Percentiles rank a stretch among this genome's conserved stretches.
Conservation (phyloP, 2,113 vertebrate species). For the Chelonoidis abingdonii region DNA sequence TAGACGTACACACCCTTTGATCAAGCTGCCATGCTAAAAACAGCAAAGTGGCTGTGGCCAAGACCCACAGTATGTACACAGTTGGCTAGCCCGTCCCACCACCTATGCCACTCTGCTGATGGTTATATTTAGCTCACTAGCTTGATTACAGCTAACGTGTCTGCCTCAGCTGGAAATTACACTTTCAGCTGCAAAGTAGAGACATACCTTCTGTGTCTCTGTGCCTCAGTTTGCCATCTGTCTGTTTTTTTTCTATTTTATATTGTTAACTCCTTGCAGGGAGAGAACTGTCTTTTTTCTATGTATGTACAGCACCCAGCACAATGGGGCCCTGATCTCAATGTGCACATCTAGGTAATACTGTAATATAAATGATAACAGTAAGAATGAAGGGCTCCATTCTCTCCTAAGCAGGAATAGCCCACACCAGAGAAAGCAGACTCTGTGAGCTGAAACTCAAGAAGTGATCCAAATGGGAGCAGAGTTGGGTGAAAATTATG, state of each 20-base stretch:
- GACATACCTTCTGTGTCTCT: background rate
- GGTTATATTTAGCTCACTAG: too few species aligned
- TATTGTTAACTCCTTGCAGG: background rate
- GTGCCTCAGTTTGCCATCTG: background rate
- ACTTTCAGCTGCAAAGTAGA: too few species aligned
- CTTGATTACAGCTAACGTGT: too few species aligned
- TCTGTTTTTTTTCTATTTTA: background rate
- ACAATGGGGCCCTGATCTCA: background rate
- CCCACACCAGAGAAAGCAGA: background rate
- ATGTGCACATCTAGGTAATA: background rate
- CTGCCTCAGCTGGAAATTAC: too few species aligned
- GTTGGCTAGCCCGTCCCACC: too few species aligned
- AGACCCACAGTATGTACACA: too few species aligned
- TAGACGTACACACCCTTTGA: too few species aligned
- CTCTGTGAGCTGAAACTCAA: background rate
- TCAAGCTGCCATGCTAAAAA: too few species aligned
- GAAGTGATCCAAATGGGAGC: background rate
- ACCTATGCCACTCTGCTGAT: too few species aligned
- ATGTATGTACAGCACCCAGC: background rate
- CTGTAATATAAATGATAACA: background rate
- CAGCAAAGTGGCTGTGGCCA: too few species aligned
- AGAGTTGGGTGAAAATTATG: background rate
- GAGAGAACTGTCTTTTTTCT: background rate
- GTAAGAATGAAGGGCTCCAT: background rate
- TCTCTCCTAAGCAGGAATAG: background rate